phyloP scores from a whole-genome alignment of 2,113 vertebrate genomes.

The Seriola aureovittata region DNA sequence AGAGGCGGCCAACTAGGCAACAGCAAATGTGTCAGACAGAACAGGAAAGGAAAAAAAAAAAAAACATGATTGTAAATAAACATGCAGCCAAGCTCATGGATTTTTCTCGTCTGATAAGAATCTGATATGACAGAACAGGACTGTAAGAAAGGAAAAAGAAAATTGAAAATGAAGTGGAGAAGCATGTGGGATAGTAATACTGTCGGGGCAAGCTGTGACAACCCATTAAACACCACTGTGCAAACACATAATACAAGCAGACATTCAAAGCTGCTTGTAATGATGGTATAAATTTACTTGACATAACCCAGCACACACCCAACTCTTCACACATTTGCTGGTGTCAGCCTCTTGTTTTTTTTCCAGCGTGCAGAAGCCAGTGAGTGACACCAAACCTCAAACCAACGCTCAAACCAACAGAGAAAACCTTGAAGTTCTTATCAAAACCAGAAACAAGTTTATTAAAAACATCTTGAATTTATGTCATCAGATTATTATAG shows the following conservation, averaged over 20 bases:
- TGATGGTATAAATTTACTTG: slow-evolving; percentile 67
- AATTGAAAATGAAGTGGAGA: slow-evolving; percentile 12
- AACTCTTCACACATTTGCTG: slow-evolving; percentile 28
- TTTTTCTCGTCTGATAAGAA: slow-evolving; percentile 15
- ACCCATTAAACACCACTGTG: slow-evolving; percentile 67
- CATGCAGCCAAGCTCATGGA: not conserved
- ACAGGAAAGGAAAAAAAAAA: not conserved
- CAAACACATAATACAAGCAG: slow-evolving; percentile 66
- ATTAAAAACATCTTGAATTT: slow-evolving; percentile 45
- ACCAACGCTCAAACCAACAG: slow-evolving; percentile 36
- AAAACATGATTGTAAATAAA: slow-evolving; percentile 48
- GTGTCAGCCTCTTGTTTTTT: not conserved
- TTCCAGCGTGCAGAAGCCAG: not conserved
- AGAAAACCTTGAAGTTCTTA: not conserved
- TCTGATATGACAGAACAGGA: slow-evolving; percentile 6
- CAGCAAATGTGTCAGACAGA: slow-evolving; percentile 56
- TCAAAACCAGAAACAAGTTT: slow-evolving; percentile 56
- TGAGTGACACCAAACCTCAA: slow-evolving; percentile 36
- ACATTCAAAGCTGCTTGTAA: slow-evolving; percentile 64
- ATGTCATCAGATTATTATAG: not conserved
- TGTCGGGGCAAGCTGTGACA: slow-evolving; percentile 79
- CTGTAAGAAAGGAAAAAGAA: not conserved
- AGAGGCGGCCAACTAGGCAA: slow-evolving; percentile 54
- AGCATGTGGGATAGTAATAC: slow-evolving; percentile 39
- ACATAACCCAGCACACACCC: slow-evolving; percentile 43